Conservation (phyloP, 2,888 invertebrate genomes). For the Vesta saturnalis region DNA sequence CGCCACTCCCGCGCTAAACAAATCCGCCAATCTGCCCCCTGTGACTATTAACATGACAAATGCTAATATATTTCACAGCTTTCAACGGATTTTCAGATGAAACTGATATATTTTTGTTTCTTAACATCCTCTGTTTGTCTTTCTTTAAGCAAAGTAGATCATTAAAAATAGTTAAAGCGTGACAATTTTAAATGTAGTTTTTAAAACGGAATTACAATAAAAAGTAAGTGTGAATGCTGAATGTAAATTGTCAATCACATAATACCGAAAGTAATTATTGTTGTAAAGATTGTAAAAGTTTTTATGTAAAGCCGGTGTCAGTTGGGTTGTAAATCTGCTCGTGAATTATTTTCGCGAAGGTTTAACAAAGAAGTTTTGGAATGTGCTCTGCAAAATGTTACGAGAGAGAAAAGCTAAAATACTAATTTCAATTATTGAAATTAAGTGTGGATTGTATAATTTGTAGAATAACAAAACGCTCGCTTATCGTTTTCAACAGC, state of each 20-base stretch:
- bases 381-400: not conserved
- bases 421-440: no score
- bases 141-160: slow-evolving; percentile 35
- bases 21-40: slow-evolving; percentile 61
- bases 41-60: slow-evolving; percentile 64
- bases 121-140: slow-evolving; percentile 45
- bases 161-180: slow-evolving; percentile 27
- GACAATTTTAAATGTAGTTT: not conserved
- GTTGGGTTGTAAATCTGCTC: not conserved
- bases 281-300: not conserved
- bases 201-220: not conserved
- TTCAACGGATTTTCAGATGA: slow-evolving; percentile 60
- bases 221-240: not conserved
- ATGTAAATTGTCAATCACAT: not conserved
- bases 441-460: no score
- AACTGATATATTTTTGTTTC: slow-evolving; percentile 56
- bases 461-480: no score
- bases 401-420: not conserved
- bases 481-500: no score
- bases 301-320: not conserved
- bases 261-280: not conserved
- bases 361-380: not conserved
- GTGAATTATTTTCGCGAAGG: not conserved
- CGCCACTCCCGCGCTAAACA: slow-evolving; percentile 52
- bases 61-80: slow-evolving; percentile 63